Base-by-base conservation (phyloP, 2,888 invertebrate genomes). In the Philaethria dido region DNA sequence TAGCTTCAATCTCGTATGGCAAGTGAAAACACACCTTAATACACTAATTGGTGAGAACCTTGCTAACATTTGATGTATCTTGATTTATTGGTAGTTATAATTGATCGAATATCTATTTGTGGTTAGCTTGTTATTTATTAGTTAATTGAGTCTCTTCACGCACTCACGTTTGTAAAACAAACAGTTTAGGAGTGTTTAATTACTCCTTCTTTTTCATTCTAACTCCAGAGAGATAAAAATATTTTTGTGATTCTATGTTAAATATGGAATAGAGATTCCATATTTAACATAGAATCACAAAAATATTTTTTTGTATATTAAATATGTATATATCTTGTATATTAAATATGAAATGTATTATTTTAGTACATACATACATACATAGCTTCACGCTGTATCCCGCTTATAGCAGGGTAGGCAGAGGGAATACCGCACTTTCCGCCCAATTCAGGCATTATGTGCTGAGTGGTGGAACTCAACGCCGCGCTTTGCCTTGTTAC, bases 71-170 rank as follows among this genome's bases (percentile, higher is more conserved):
- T 55, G 55, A 39, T 22, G 39, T 39, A 22, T 20, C 20, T 50
- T 55, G 55, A 39, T 36, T 20, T n/a, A 39, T 55, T 55, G 20
- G 9, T 39, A 18, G n/a, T 39, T 55, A n/a, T 39, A 55, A 55
- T 39, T 55, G 55, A 55, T 55, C 39, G 39, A 39, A 39, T 39
- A 20, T 3, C 9, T 18, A 55, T 39, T 1, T 55, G 20, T 22
- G 36, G n/a, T 20, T 20, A 39, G n/a, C 22, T 55, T 39, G 20
- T 55, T 39, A 55, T 39, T 39, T 55, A 45, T 50, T 25, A 50
- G 25, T n/a, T 6, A n/a, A 8, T 29, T 25, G 1, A 8, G 18
- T 50, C 8, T n/a, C 0, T 48, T 22, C 13, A 14, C 5, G 22
- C 22, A 25, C 2, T 25, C 22, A 25, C 9, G 2, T 50, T 29